phyloP scores from a whole-genome alignment of 2,888 invertebrate genomes.

The Epirrita christyi region DNA sequence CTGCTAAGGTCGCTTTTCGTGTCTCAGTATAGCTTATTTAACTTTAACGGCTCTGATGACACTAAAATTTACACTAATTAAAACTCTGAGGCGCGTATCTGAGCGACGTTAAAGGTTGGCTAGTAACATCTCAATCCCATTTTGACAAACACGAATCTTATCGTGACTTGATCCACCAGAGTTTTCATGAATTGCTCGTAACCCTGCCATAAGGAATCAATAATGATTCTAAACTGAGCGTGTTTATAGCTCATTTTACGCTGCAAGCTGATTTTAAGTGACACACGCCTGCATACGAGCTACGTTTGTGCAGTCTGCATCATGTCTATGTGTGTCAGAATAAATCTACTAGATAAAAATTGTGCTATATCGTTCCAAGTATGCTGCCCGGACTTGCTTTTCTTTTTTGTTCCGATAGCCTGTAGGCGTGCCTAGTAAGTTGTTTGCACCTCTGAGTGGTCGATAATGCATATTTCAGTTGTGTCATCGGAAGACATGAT shows the following conservation, averaged over 20 bases:
- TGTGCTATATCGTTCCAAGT: slow-evolving; percentile 69
- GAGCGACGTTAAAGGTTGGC: background rate
- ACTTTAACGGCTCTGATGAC: too few relatives aligned
- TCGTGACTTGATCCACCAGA: too few relatives aligned
- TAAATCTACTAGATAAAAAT: slow-evolving; percentile 84
- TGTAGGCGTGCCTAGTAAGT: slow-evolving; percentile 81
- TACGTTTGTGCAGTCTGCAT: slow-evolving; percentile 45
- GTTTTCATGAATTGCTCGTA: background rate
- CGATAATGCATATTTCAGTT: slow-evolving; percentile 74
- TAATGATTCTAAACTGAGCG: slow-evolving; percentile 3
- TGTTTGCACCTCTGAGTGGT: slow-evolving; percentile 82
- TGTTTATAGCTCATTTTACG: background rate
- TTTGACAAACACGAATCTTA: background rate
- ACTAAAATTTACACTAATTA: background rate
- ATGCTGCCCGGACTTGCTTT: slow-evolving; percentile 47
- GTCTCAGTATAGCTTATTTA: too few relatives aligned
- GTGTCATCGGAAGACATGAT: slow-evolving; percentile 67
- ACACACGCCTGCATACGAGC: slow-evolving; percentile 9
- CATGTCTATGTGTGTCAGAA: slow-evolving; percentile 53
- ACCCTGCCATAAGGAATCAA: too few relatives aligned
- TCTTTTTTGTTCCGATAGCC: slow-evolving; percentile 71
- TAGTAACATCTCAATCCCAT: background rate
- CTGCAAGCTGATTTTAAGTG: background rate
- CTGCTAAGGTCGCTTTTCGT: too few relatives aligned
- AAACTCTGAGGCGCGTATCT: background rate